phyloP scores from a whole-genome alignment of 2,113 vertebrate genomes.

The Pao palembangensis region DNA sequence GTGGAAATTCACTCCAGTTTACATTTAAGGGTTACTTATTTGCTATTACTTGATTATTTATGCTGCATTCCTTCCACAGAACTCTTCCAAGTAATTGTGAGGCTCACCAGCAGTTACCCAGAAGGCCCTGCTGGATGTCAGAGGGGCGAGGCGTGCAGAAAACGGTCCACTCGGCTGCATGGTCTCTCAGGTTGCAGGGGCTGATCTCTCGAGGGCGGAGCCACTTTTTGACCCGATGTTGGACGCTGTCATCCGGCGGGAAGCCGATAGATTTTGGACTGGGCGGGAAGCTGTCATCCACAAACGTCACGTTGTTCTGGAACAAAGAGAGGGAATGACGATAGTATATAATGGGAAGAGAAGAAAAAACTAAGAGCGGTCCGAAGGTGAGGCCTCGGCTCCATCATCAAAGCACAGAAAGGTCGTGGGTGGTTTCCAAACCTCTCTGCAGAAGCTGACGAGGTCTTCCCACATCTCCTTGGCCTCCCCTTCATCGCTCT shows the following conservation, averaged over 20 bases:
- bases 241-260: slow-evolving; percentile 47
- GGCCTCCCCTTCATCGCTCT: slow-evolving; percentile 84
- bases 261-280: slow-evolving; percentile 48
- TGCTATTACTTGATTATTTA: no score
- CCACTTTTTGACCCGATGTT: slow-evolving; percentile 51
- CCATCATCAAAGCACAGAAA: no score
- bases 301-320: slow-evolving; percentile 44
- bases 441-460: slow-evolving; percentile 84
- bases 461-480: slow-evolving; percentile 87
- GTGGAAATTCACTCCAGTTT: no score
- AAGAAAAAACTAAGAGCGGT: no score
- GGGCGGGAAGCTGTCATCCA: slow-evolving; percentile 55
- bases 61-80: no score
- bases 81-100: not conserved
- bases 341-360: no score
- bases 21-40: no score
- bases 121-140: slow-evolving; percentile 58
- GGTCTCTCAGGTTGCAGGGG: slow-evolving; percentile 32
- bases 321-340: not conserved
- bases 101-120: slow-evolving; percentile 65
- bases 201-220: slow-evolving; percentile 52
- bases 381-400: no score
- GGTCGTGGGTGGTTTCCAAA: slow-evolving; percentile 18
- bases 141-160: slow-evolving; percentile 45
- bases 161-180: slow-evolving; percentile 18